A percentile compares a stretch with the other conserved stretches of the same genome.
These are phyloP conservation scores for Dione vanillae DNA, from an alignment of 2,888 invertebrate genomes.

Conservation along the genomic window DNA sequence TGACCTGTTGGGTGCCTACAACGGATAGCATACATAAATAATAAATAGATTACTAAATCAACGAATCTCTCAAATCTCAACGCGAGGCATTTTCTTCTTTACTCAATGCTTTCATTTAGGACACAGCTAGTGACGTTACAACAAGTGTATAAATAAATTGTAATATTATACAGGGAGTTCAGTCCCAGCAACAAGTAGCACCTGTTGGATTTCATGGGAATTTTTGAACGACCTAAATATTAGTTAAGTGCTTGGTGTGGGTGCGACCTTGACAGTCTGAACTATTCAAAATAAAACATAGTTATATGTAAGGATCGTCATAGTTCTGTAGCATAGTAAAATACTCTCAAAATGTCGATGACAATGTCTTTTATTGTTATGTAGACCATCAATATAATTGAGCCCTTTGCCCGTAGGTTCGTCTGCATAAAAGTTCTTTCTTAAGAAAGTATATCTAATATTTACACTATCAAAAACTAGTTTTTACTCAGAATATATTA, in stretches of 20 bases:
- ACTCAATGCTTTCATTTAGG: conserved; percentile 15
- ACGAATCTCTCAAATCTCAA: background rate
- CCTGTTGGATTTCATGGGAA: background rate
- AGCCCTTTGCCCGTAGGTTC: too few species aligned
- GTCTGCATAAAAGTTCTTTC: too few species aligned
- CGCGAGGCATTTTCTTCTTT: conserved; percentile 19
- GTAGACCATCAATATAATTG: background rate
- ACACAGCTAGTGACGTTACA: background rate
- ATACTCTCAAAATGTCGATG: background rate
- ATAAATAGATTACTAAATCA: background rate
- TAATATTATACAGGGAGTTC: background rate
- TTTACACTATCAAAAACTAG: too few species aligned
- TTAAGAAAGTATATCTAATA: too few species aligned
- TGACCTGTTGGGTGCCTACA: background rate
- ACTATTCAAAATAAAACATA: background rate
- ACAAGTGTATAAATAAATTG: conserved; percentile 3
- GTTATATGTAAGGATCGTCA: background rate
- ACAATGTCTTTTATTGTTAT: background rate
- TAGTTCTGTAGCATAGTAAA: background rate
- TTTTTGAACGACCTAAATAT: conserved; percentile 3
- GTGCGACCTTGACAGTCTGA: background rate
- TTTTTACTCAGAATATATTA: too few species aligned
- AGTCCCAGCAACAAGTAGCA: background rate
- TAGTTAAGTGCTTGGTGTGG: too few species aligned
- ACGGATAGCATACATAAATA: background rate